Evolutionary conservation across 2,888 invertebrate species (phyloP), one percentile per base, ranked within the genome.

Genomic region (Thecophora atra): DNA sequence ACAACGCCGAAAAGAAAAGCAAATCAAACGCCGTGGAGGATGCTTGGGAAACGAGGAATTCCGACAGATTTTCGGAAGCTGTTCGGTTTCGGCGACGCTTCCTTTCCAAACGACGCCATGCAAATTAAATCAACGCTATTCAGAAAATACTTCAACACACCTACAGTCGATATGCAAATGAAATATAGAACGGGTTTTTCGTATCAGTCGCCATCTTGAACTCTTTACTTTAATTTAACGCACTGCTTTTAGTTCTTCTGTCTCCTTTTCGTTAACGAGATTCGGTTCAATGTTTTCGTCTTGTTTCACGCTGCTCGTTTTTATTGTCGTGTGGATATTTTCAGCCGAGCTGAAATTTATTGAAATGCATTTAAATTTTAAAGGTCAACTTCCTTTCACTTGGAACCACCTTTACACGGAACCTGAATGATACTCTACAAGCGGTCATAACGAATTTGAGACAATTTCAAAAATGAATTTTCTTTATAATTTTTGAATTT

Each of bases 361-460:
- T 81, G 80, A 82, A 80, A 81, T 81, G 82, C 80, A 81, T 82
- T 81, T 78, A 82, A 80, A 58, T 70, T 78, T 83, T 83, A 81
- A 81, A 83, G 81, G 81, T 81, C 81, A 81, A 83, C 82, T 81
- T 83, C 83, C 81, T 81, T 81, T 81, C 81, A 83, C 83, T 79
- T 78, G 70, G 21, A 37, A 47, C 44, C 64, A 26, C 37, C 56
- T 37, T 37, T 37, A 37, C 37, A 2, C 62, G 28, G 21, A 24
- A 28, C 56, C n/a, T 28, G 11, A n/a, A 13, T 75, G 75, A 75
- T 62, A 19, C 65, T 28, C 65, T 54, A 54, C 54, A 52, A 6
- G 19, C 30, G 54, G 30, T 28, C 30, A 11, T 47, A n/a, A 11
- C n/a, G n/a, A 5, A 15, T 47, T 47, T n/a, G n/a, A n/a, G n/a